Evolutionary conservation across 2,888 invertebrate species (phyloP).

Genomic region (Hetaerina titia): DNA sequence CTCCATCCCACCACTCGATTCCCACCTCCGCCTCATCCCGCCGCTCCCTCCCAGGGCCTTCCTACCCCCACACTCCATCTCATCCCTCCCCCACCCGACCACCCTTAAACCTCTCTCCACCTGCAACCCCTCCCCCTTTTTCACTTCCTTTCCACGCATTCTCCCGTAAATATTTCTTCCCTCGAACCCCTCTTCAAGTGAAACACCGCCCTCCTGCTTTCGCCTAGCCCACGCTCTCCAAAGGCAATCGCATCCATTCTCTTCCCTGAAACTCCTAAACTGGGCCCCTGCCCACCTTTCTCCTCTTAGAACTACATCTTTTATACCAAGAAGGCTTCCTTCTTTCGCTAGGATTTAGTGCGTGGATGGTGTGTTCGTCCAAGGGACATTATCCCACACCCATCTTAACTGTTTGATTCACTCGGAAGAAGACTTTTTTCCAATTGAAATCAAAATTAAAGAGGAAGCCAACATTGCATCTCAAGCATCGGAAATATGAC

Average conservation of each 20-base stretch:
- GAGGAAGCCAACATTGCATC: too few species aligned
- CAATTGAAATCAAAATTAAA: too few species aligned
- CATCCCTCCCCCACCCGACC: neutral
- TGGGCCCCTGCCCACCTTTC: neutral
- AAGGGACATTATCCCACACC: too few species aligned
- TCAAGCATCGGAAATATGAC: too few species aligned
- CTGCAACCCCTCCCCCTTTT: neutral
- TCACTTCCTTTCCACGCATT: neutral
- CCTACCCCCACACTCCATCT: neutral
- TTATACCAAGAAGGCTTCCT: neutral
- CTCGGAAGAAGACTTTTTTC: too few species aligned
- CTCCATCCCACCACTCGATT: neutral
- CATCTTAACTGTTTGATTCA: too few species aligned
- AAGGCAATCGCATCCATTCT: neutral
- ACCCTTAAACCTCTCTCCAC: too few species aligned
- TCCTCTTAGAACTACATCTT: neutral
- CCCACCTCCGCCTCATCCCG: neutral
- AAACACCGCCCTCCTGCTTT: neutral
- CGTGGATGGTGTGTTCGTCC: too few species aligned
- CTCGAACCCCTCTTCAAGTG: neutral
- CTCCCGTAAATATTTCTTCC: slow-evolving; percentile 27
- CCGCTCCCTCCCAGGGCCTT: neutral
- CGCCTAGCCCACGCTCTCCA: neutral
- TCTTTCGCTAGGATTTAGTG: too few species aligned
- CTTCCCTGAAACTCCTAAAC: neutral